Evolutionary conservation across 2,888 invertebrate genomes (phyloP).

Genomic region (Drosophila colorata): DNA sequence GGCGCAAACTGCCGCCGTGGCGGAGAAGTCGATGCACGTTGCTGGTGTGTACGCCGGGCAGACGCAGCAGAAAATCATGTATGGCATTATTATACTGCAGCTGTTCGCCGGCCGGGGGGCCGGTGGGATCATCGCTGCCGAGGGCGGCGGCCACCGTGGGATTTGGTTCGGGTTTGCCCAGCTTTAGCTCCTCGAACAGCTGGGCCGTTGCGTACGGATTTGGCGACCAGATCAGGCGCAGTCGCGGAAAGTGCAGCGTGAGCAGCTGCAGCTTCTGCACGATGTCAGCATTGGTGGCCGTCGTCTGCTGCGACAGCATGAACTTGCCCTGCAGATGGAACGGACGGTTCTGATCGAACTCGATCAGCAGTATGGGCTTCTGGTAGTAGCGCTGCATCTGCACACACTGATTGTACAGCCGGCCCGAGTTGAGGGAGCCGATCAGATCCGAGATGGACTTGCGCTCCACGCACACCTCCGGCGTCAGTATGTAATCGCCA

Average conservation of each 20-base stretch:
- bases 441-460: conserved; percentile 98
- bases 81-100: conserved; percentile 90
- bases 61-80: conserved; percentile 92
- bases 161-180: conserved; percentile 93
- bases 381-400: conserved; percentile 96
- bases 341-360: conserved; percentile 97
- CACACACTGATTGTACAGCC: conserved; percentile 97
- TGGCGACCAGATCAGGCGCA: conserved; percentile 98
- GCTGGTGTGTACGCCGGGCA: conserved; percentile 95
- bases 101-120: conserved; percentile 82
- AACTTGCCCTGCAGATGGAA: conserved; percentile 95
- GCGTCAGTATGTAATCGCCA: conserved; percentile 98
- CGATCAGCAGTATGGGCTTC: conserved; percentile 96
- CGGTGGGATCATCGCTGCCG: conserved; percentile 88
- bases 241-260: conserved; percentile 97
- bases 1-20: conserved; percentile 89
- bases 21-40: conserved; percentile 92
- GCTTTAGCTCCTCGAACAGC: conserved; percentile 97
- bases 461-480: conserved; percentile 98
- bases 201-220: conserved; percentile 98
- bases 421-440: conserved; percentile 96
- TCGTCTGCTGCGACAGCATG: conserved; percentile 90
- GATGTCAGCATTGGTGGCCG: conserved; percentile 89
- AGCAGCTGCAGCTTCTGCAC: conserved; percentile 95
- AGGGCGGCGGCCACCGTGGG: conserved; percentile 90